Conservation (phyloP, 2,888 invertebrate genomes). For the Pachycephus smyrnensis region DNA sequence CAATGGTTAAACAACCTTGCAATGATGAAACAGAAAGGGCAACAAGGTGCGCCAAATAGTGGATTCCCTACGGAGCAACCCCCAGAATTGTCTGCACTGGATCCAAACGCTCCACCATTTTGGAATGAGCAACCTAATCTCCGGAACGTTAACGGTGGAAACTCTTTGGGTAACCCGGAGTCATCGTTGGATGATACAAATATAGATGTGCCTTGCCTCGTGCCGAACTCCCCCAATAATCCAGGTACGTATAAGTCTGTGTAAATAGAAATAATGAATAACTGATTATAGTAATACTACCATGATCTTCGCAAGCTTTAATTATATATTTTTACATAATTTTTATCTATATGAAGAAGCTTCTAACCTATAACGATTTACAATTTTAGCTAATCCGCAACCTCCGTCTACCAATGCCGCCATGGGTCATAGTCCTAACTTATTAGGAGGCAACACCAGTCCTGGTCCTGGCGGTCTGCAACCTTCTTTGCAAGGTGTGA, state of each 20-base stretch:
- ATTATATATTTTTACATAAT: background rate
- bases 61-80: conserved; percentile 62
- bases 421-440: conserved; percentile 65
- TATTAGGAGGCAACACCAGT: conserved; percentile 67
- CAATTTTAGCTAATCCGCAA: conserved; percentile 57
- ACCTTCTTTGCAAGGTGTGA: conserved; percentile 79
- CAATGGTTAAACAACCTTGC: conserved; percentile 85
- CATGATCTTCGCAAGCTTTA: background rate
- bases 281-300: background rate
- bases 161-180: conserved; percentile 63
- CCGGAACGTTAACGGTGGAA: conserved; percentile 62
- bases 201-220: conserved; percentile 67
- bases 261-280: background rate
- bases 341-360: background rate
- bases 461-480: conserved; percentile 70
- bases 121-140: conserved; percentile 64
- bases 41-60: conserved; percentile 69
- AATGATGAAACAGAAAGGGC: conserved; percentile 79
- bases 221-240: conserved; percentile 65
- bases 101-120: conserved; percentile 61
- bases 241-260: conserved; percentile 46
- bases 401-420: conserved; percentile 52
- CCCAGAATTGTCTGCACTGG: conserved; percentile 60
- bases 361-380: background rate
- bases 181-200: conserved; percentile 64